Conservation (phyloP, 2,113 vertebrate species). For the Otis tarda region DNA sequence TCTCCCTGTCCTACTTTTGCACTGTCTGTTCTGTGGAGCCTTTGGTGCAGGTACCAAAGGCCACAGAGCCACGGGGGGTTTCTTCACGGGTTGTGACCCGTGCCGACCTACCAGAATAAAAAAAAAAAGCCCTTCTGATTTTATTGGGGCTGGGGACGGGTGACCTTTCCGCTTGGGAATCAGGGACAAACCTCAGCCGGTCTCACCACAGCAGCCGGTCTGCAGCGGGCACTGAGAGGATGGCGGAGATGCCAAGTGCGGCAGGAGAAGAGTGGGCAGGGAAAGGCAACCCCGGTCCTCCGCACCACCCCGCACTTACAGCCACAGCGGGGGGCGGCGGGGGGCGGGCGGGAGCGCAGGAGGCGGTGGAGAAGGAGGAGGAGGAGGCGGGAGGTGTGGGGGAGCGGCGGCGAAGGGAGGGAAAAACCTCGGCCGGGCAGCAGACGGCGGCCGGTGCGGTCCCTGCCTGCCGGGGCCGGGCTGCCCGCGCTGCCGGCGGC, state of each 20-base stretch:
- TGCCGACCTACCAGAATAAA: not conserved
- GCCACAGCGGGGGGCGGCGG: not conserved
- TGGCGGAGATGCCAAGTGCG: not conserved
- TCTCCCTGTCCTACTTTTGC: not conserved
- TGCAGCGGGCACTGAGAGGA: not conserved
- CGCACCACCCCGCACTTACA: not conserved
- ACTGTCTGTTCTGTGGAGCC: not conserved
- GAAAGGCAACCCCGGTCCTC: not conserved
- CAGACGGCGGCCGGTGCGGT: constrained; percentile 49
- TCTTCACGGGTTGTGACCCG: not conserved
- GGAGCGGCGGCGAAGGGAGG: constrained; percentile 18
- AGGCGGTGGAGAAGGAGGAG: not conserved
- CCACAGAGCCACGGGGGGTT: not conserved
- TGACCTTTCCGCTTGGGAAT: not conserved
- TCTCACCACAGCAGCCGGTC: not conserved
- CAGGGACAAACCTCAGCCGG: not conserved
- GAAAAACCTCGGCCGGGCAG: constrained; percentile 47
- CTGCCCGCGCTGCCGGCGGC: not conserved
- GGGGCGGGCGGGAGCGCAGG: constrained; percentile 1
- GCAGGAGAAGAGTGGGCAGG: not conserved
- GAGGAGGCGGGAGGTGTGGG: not conserved
- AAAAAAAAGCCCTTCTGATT: not conserved
- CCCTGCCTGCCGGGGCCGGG: not conserved
- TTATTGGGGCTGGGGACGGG: not conserved
- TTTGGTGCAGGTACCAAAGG: not conserved